phyloP scores from a whole-genome alignment of 2,113 vertebrate genomes.

The Cyanoramphus novaezelandiae region DNA sequence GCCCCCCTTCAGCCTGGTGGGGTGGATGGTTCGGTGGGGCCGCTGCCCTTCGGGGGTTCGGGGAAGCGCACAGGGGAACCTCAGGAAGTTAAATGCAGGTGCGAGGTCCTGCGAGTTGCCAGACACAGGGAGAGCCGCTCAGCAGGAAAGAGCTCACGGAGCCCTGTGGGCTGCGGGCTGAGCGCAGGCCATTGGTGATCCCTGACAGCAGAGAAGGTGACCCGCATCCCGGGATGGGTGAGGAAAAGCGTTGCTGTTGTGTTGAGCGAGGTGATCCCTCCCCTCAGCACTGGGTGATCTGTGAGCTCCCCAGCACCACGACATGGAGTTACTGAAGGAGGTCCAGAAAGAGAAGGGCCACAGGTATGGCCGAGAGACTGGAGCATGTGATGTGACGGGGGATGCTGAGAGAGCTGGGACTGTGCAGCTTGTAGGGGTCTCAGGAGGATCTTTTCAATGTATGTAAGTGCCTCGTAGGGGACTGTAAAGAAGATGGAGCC shows the following conservation, averaged over 20 bases:
- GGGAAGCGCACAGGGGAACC: no score
- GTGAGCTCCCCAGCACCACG: background rate
- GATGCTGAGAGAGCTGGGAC: background rate
- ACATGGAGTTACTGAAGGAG: rapidly evolving
- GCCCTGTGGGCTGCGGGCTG: background rate
- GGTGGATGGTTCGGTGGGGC: no score
- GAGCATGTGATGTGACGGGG: rapidly evolving
- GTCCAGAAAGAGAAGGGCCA: background rate
- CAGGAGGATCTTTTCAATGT: rapidly evolving
- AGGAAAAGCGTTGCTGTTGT: rapidly evolving
- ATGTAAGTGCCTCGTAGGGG: background rate
- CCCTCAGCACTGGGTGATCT: background rate
- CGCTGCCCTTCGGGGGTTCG: background rate
- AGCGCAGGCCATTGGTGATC: rapidly evolving
- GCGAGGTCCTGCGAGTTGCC: background rate
- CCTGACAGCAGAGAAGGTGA: background rate
- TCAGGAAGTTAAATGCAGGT: rapidly evolving
- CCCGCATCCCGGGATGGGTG: rapidly evolving
- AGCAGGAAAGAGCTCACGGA: background rate
- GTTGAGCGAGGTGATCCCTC: background rate
- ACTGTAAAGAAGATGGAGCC: background rate
- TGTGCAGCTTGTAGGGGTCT: background rate
- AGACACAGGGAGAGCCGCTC: background rate
- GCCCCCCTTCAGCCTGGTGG: no score
- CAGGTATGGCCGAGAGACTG: rapidly evolving